phyloP scores from a whole-genome alignment of 2,113 vertebrate species.

The Ctenomys sociabilis region DNA sequence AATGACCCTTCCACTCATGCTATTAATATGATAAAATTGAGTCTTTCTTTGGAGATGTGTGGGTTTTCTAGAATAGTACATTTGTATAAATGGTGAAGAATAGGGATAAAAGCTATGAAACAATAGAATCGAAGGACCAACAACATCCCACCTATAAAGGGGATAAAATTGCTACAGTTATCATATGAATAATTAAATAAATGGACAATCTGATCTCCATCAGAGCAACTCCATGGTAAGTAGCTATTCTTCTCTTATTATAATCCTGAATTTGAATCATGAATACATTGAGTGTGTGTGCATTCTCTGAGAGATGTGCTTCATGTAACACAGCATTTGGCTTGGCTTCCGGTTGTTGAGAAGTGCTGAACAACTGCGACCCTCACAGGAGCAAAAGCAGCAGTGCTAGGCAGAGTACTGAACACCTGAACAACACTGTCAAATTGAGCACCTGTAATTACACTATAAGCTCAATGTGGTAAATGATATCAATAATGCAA shows the following conservation, averaged over 20 bases:
- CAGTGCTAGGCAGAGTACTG: not conserved
- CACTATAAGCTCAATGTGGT: not conserved
- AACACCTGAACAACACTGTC: not conserved
- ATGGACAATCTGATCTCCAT: not conserved
- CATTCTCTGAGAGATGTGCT: not conserved
- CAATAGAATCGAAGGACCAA: not conserved
- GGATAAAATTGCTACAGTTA: not conserved
- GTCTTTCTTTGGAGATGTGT: not conserved
- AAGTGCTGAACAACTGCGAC: not conserved
- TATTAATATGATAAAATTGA: not conserved
- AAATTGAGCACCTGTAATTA: not conserved
- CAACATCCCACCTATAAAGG: not conserved
- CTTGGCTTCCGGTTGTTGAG: not conserved
- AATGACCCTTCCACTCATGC: not conserved
- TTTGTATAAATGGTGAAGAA: not conserved
- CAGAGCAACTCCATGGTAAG: not conserved
- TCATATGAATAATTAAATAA: not conserved
- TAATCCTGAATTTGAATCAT: not conserved
- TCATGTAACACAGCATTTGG: not conserved
- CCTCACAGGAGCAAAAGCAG: not conserved
- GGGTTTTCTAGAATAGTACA: not conserved
- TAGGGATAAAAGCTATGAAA: not conserved
- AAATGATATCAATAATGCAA: not conserved
- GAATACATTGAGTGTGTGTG: not conserved
- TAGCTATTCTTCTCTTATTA: not conserved